Evolutionary conservation across 2,888 invertebrate genomes (phyloP).

Genomic region (Halictus quadricinctus): DNA sequence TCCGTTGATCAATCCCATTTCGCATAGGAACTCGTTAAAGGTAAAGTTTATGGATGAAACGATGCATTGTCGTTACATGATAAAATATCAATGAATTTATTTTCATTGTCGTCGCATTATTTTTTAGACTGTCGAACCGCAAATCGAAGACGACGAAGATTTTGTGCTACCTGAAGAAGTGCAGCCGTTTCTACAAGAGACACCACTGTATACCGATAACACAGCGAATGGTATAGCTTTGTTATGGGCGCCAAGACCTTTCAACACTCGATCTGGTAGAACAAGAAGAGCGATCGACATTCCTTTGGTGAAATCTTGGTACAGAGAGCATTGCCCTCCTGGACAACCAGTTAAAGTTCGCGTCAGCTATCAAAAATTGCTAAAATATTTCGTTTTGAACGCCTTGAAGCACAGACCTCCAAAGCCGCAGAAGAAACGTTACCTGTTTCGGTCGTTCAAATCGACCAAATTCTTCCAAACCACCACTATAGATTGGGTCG

Average conservation of each 20-base stretch:
- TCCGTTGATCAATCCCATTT: conserved; percentile 99
- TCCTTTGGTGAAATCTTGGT: conserved; percentile 99
- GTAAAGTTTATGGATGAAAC: conserved; percentile 76
- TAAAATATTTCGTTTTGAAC: conserved; percentile 99
- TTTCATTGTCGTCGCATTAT: not conserved
- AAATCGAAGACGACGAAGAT: conserved; percentile 97
- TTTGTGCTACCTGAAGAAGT: conserved; percentile 95
- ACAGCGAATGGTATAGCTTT: conserved; percentile 99
- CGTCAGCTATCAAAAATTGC: conserved; percentile 98
- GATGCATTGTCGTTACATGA: not conserved
- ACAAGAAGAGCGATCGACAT: conserved; percentile 97
- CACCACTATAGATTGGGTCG: conserved; percentile 99
- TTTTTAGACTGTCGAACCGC: conserved; percentile 87
- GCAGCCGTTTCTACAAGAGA: conserved; percentile 96
- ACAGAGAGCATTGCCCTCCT: conserved; percentile 96
- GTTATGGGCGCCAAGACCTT: conserved; percentile 98
- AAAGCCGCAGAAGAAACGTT: conserved; percentile 99
- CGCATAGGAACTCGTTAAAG: conserved; percentile 95
- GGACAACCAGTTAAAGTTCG: conserved; percentile 99
- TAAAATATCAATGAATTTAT: not conserved
- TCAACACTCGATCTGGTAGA: conserved; percentile 96
- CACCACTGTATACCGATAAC: conserved; percentile 98
- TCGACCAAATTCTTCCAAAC: conserved; percentile 99
- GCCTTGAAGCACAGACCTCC: conserved; percentile 98
- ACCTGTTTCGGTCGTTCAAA: conserved; percentile 99